These are phyloP conservation scores for Hypothenemus hampei DNA, from an alignment of 1,140 invertebrate species.

Conservation along the genomic window DNA sequence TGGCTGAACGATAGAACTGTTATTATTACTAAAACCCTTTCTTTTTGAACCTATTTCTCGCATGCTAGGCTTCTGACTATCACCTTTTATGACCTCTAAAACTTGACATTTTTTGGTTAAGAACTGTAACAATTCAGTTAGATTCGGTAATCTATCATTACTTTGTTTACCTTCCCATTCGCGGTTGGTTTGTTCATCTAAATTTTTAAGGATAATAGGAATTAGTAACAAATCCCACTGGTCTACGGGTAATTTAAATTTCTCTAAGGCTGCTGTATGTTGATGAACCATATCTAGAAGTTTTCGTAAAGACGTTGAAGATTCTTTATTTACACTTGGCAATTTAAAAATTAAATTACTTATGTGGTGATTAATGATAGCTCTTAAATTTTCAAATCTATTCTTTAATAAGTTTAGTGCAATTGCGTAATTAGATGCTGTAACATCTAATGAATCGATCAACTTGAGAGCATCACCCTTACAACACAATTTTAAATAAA, in stretches of 20 bases:
- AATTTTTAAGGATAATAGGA: slow-evolving; percentile 14
- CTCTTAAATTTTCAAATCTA: slow-evolving; percentile 9
- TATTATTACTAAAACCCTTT: not conserved
- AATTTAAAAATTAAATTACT: too few species aligned
- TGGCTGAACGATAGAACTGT: too few species aligned
- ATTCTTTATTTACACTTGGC: too few species aligned
- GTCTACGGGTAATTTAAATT: slow-evolving; percentile 14
- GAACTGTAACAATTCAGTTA: slow-evolving; percentile 11
- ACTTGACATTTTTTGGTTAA: slow-evolving; percentile 13
- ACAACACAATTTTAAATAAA: slow-evolving; percentile 13
- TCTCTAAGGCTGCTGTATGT: slow-evolving; percentile 8
- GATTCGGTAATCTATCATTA: not conserved
- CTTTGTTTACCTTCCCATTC: slow-evolving; percentile 16
- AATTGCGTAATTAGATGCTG: slow-evolving; percentile 4
- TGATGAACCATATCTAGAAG: slow-evolving; percentile 12
- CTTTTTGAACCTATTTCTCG: not conserved
- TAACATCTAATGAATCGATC: slow-evolving; percentile 1
- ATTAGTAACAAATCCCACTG: slow-evolving; percentile 17
- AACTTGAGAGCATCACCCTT: slow-evolving; percentile 14
- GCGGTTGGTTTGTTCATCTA: slow-evolving; percentile 5
- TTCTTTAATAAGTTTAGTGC: slow-evolving; percentile 7
- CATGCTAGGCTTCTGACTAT: not conserved
- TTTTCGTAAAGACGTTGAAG: too few species aligned
- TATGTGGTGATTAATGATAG: slow-evolving; percentile 9
- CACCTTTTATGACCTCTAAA: slow-evolving; percentile 1